phyloP scores from a whole-genome alignment of 2,888 invertebrate genomes.

The Drosophila ustulata region DNA sequence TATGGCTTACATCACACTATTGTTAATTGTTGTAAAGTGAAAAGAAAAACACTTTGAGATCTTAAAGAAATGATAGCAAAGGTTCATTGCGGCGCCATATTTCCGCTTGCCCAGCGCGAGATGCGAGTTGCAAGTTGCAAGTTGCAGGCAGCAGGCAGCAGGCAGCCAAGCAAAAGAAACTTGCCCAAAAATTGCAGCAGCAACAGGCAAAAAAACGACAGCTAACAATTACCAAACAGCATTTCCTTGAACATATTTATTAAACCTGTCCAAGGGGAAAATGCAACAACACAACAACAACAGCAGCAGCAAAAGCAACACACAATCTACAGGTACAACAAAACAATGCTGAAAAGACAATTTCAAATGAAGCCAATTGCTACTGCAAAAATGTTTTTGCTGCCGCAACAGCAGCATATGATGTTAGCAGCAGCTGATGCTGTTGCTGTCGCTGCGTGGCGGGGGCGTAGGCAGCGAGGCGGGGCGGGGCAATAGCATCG shows the following conservation, averaged over 20 bases:
- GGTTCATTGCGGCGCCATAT: slow-evolving; percentile 79
- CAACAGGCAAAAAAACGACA: slow-evolving; percentile 55
- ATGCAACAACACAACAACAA: slow-evolving; percentile 46
- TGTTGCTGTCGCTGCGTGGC: neutral
- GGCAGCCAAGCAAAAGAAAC: slow-evolving; percentile 48
- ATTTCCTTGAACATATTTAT: slow-evolving; percentile 84
- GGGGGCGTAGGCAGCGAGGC: neutral
- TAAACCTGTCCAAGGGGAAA: slow-evolving; percentile 82
- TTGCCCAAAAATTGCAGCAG: slow-evolving; percentile 49
- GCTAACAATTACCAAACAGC: slow-evolving; percentile 83
- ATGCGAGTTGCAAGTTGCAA: neutral
- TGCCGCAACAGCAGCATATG: slow-evolving; percentile 56
- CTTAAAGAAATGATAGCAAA: slow-evolving; percentile 75
- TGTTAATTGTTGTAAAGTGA: slow-evolving; percentile 5
- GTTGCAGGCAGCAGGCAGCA: slow-evolving; percentile 52
- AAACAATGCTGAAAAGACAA: slow-evolving; percentile 62
- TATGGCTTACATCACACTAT: slow-evolving; percentile 14
- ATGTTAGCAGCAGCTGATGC: slow-evolving; percentile 41
- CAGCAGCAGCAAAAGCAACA: slow-evolving; percentile 26
- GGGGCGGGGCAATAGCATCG: slow-evolving; percentile 41
- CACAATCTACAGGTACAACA: slow-evolving; percentile 25
- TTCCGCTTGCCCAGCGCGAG: slow-evolving; percentile 60
- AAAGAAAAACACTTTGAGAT: slow-evolving; percentile 64
- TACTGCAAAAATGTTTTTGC: slow-evolving; percentile 70
- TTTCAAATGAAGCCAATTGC: slow-evolving; percentile 76